phyloP scores from a whole-genome alignment of 1,140 invertebrate genomes.

The Papilio polytes region DNA sequence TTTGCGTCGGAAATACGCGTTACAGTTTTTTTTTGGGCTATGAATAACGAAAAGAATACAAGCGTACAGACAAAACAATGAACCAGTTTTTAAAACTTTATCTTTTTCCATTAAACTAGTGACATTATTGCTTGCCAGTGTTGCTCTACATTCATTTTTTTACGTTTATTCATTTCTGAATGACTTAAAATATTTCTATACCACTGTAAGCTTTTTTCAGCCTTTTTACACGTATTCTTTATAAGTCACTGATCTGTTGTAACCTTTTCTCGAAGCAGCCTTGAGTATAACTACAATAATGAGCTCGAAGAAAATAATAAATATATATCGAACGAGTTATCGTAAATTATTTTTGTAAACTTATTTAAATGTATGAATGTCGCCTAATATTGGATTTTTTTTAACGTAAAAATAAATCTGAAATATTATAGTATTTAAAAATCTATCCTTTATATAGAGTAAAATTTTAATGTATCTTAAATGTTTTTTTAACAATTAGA shows the following conservation, averaged over 20 bases:
- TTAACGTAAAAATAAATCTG: too few relatives aligned
- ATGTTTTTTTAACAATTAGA: too few relatives aligned
- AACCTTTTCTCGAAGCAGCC: constrained; percentile 1
- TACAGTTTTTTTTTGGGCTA: not conserved
- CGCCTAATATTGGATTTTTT: too few relatives aligned
- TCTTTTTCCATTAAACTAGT: not conserved
- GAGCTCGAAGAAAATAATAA: not conserved
- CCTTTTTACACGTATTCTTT: not conserved
- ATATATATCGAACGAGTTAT: not conserved
- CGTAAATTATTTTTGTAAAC: not conserved
- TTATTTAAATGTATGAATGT: too few relatives aligned
- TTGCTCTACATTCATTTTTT: not conserved
- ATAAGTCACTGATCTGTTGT: not conserved
- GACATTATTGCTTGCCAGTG: not conserved
- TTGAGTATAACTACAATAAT: not conserved
- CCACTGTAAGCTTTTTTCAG: not conserved
- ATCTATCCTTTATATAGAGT: too few relatives aligned
- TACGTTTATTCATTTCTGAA: not conserved
- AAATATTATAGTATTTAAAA: too few relatives aligned
- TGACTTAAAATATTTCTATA: constrained; percentile 5
- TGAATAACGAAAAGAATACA: not conserved
- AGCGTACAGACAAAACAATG: not conserved
- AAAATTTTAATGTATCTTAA: too few relatives aligned
- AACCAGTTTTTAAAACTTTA: not conserved
- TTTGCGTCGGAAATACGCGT: not conserved